Base-by-base conservation (phyloP, 1,140 invertebrate genomes). In the Rhyacophila brunnea region DNA sequence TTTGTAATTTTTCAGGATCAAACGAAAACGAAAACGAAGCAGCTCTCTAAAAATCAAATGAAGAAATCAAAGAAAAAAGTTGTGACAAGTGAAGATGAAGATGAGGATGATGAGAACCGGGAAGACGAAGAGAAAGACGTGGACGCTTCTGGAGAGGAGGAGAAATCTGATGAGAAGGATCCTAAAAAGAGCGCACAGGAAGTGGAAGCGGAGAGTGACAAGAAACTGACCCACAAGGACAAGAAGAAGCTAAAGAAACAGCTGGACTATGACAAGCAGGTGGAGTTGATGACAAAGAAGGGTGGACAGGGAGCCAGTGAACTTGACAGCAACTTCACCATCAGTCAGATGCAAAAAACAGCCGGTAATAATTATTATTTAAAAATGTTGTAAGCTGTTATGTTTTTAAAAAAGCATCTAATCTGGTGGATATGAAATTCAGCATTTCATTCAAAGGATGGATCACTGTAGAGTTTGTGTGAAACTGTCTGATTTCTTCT, bases 241-340 rank as follows among this genome's bases (percentile, higher is more conserved):
- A 90, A 94, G 68, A 97, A 97, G 70, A 96, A 96, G 71, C 67
- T 95, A 48, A 95, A 96, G 71, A 97, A 96, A 58, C 85, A 95
- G 77, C 83, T 90, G 68, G 93, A 96, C 67, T 97, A 93, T 79
- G 90, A 96, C 66, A 90, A 91, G 67, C 90, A 96, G 69, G 82
- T 98, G 81, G 92, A 96, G 69, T 80, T 88, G 59, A 79, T 96
- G 75, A 87, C 91, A 0, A 93, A 92, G 69, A 91, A 93, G 74
- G 91, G 91, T 43, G 91, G 92, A 0, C 85, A 91, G 69, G 92
- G 91, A 0, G 89, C 92, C 68, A 93, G 89, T 46, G 91, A 93
- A 59, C 78, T 96, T 23, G 93, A 92, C 52, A 89, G 88, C 19
- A 98, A 99, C 74, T 99, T 99, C 70, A 95, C 96, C 2, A 89